Percentiles rank a stretch among this genome's conserved stretches.
Evolutionary conservation across 2,888 invertebrate genomes (phyloP).

Genomic region (Tholera decimalis): DNA sequence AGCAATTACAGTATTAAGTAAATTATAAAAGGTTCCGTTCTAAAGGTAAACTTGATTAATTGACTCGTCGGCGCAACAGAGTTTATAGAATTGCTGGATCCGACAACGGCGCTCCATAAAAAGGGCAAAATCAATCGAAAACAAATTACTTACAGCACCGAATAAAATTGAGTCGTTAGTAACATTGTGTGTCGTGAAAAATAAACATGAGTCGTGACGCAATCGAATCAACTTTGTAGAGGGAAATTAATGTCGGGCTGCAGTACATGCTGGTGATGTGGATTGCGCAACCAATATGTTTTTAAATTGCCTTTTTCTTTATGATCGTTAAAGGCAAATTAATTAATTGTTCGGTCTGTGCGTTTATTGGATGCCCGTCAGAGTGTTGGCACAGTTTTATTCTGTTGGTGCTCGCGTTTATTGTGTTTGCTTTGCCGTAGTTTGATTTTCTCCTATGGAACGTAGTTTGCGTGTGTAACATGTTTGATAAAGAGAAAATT

Average conservation of each 20-base stretch:
- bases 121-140: constrained; percentile 76
- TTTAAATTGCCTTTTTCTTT: constrained; percentile 60
- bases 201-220: constrained; percentile 70
- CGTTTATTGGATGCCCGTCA: constrained; percentile 55
- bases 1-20: constrained; percentile 72
- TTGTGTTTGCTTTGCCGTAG: constrained; percentile 39
- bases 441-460: constrained; percentile 43
- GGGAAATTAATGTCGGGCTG: constrained; percentile 72
- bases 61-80: constrained; percentile 60
- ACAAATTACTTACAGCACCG: constrained; percentile 78
- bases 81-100: constrained; percentile 50
- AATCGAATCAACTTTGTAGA: constrained; percentile 80
- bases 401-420: constrained; percentile 34
- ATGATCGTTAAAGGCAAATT: constrained; percentile 48
- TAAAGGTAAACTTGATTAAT: constrained; percentile 70
- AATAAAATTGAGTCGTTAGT: constrained; percentile 76
- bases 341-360: constrained; percentile 58
- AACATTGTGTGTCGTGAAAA: constrained; percentile 77
- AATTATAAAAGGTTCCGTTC: constrained; percentile 70
- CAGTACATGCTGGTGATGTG: constrained; percentile 56
- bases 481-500: background rate
- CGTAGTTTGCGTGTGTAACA: constrained; percentile 1
- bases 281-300: constrained; percentile 59
- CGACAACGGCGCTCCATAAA: constrained; percentile 66
- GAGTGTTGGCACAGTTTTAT: constrained; percentile 40